A percentile compares a stretch with the other conserved stretches of the same genome.
Evolutionary conservation across 2,797 vertebrate species (phyloP).

Genomic region (Eulemur rubriventer): DNA sequence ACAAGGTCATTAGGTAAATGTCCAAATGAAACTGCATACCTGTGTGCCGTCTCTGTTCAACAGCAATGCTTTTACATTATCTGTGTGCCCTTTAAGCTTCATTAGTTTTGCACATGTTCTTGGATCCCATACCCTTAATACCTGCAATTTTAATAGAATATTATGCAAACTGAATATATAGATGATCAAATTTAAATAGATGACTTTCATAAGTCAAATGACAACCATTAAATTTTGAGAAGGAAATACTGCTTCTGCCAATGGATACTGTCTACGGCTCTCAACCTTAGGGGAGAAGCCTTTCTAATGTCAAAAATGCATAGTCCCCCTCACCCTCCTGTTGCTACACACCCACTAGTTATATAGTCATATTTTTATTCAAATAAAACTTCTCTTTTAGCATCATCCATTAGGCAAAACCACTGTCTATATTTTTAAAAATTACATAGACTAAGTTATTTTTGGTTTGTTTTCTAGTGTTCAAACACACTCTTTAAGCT

Average conservation of each 20-base stretch:
- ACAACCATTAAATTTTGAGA: background rate
- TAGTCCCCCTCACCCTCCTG: background rate
- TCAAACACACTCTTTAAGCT: background rate
- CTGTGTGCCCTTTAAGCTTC: constrained; percentile 99
- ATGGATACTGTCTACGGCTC: background rate
- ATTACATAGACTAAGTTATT: background rate
- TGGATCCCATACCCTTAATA: constrained; percentile 98
- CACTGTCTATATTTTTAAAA: background rate
- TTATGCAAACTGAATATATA: background rate
- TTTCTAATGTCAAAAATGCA: background rate
- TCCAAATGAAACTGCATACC: constrained; percentile 83
- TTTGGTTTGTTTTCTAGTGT: background rate
- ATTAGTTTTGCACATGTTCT: constrained; percentile 98
- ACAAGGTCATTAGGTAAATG: too few species aligned
- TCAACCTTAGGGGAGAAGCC: background rate
- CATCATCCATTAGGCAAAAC: background rate
- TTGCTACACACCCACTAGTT: background rate
- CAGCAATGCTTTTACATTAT: constrained; percentile 97
- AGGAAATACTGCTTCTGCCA: background rate
- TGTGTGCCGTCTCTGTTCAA: constrained; percentile 98
- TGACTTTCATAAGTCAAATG: background rate
- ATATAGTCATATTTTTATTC: background rate
- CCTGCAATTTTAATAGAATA: constrained; percentile 82
- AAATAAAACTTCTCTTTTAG: background rate
- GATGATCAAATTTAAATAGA: background rate